Base-by-base conservation (phyloP, 2,888 invertebrate species). In the Netelia melanura region DNA sequence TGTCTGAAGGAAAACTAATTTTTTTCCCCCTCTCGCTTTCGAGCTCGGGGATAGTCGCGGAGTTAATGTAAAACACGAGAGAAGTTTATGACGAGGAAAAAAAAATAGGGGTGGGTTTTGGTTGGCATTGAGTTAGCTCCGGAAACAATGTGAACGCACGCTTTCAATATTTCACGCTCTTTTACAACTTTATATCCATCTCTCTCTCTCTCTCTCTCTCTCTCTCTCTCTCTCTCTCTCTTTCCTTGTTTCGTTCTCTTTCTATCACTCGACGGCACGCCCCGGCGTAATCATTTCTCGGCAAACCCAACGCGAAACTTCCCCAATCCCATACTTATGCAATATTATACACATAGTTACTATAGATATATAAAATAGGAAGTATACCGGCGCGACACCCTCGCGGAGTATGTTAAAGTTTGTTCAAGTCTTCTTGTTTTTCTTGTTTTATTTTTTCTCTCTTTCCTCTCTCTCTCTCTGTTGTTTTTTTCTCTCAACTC, bases 351-450 rank as follows among this genome's bases (percentile, higher is more conserved):
- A 64, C 56, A 21, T 10, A 0, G 1, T 14, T 61, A 67, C 9
- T 14, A 38, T 72, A 9, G 58, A 61, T 44, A 48, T 65, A 56
- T 38, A 25, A 48, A 30, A 52, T n/a, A 48, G 70, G 64, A 80
- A 84, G 56, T 78, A 38, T 65, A 72, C 78, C 68, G 76, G 81
- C 67, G 38, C 75, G 67, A 72, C 54, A 61, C 77, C 61, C 62
- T 74, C 65, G 64, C 52, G 43, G 78, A 82, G 56, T 74, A 65
- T 61, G 52, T 70, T 43, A 76, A 83, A 83, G 44, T 85, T 83
- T 76, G 6, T 25, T n/a, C 52, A 43, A 54, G 23, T 21, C 30
- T 54, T 38, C 58, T 67, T 67, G 48, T 10, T 43, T 71, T 56
- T 10, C 17, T 10, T 52, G 21, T 21, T 21, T 62, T 14, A 11